Evolutionary conservation across 2,797 vertebrate species (phyloP).

Genomic region (Pampus argenteus): DNA sequence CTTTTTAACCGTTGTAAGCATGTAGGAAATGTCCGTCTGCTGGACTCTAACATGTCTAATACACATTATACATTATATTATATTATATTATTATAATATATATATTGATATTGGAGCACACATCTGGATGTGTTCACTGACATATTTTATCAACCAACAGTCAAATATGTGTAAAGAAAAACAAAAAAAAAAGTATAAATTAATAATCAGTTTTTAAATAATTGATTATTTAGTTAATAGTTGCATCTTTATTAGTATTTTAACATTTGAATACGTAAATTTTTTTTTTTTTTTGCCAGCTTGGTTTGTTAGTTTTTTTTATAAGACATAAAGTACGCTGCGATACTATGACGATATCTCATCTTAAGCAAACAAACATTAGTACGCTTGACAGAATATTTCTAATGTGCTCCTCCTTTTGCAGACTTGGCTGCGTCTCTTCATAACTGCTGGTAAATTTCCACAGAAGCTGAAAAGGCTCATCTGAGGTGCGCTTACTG

Average conservation of each 20-base stretch:
- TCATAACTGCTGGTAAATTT: constrained; percentile 25
- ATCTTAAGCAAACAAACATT: constrained; percentile 21
- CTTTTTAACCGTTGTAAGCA: too few relatives aligned
- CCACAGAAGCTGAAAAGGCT: constrained; percentile 5
- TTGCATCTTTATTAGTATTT: too few relatives aligned
- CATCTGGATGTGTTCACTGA: neutral
- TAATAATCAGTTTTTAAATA: too few relatives aligned
- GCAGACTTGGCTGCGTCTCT: neutral
- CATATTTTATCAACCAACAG: neutral
- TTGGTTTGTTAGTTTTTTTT: neutral
- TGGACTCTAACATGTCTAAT: neutral
- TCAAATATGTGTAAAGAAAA: too few relatives aligned
- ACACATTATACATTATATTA: too few relatives aligned
- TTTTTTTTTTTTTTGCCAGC: too few relatives aligned
- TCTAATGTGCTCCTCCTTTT: neutral
- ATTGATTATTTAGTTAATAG: too few relatives aligned
- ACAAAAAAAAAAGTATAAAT: too few relatives aligned
- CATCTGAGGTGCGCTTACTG: constrained; percentile 1
- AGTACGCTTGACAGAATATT: neutral
- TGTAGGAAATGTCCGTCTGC: neutral
- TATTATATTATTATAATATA: too few relatives aligned
- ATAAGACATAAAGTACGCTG: neutral
- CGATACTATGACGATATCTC: neutral
- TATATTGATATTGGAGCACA: too few relatives aligned
- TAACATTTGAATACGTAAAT: too few relatives aligned